Conservation (phyloP, 30 jellyfish, hydroid and myxozoan genomes). For the Sanderia malayensis region DNA sequence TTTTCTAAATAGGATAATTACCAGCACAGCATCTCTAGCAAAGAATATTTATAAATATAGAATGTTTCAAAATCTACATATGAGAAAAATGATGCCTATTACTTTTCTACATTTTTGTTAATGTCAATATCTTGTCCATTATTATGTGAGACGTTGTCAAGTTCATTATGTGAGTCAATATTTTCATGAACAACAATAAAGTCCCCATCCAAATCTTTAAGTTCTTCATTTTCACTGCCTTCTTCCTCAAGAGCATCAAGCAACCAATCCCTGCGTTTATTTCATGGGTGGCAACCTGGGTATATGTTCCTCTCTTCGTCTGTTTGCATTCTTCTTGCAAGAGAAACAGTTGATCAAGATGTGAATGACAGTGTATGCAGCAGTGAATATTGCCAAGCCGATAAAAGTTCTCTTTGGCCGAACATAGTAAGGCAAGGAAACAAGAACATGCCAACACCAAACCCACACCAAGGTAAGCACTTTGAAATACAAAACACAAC, state of each 20-base stretch:
- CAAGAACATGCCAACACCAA: constrained; percentile 62
- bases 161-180: too few relatives aligned
- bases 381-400: constrained; percentile 45
- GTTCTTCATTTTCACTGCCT: too few relatives aligned
- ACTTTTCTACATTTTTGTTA: too few relatives aligned
- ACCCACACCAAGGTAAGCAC: constrained; percentile 63
- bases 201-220: constrained; percentile 10
- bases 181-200: not conserved
- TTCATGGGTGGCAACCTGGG: constrained; percentile 35
- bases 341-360: constrained; percentile 11
- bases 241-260: constrained; percentile 59
- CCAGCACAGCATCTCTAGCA: too few relatives aligned
- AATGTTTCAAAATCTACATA: too few relatives aligned
- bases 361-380: constrained; percentile 16
- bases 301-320: constrained; percentile 19
- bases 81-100: too few relatives aligned
- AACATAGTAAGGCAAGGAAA: constrained; percentile 53
- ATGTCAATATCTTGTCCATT: too few relatives aligned
- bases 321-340: not conserved
- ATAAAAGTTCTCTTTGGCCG: constrained; percentile 53
- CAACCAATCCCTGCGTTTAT: constrained; percentile 56
- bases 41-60: too few relatives aligned
- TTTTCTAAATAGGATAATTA: too few relatives aligned
- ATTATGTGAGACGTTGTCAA: too few relatives aligned
- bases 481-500: constrained; percentile 48